phyloP scores from a whole-genome alignment of 2,797 vertebrate genomes.

The Sebastolobus altivelis region DNA sequence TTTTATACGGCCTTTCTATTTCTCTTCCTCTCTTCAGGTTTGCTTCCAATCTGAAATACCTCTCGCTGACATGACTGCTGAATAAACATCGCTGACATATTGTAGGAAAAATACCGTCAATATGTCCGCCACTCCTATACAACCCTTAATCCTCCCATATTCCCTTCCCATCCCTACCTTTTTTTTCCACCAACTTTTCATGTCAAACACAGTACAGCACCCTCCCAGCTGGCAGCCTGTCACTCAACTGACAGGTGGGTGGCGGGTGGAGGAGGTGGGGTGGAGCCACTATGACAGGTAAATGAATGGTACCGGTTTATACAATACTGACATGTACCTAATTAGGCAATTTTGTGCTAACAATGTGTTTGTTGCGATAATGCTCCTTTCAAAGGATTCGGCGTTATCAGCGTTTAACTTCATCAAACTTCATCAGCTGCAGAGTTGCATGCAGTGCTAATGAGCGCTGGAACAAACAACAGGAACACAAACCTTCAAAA shows the following conservation, averaged over 20 bases:
- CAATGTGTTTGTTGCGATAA: slow-evolving; percentile 45
- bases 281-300: slow-evolving; percentile 68
- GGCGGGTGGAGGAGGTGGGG: slow-evolving; percentile 25
- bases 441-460: slow-evolving; percentile 4
- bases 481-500: slow-evolving; percentile 5
- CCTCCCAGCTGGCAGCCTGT: slow-evolving; percentile 61
- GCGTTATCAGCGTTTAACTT: slow-evolving; percentile 52
- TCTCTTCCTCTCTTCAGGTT: slow-evolving; percentile 9
- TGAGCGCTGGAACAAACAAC: slow-evolving; percentile 13
- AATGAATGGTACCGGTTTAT: slow-evolving; percentile 60
- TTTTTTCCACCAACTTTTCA: slow-evolving; percentile 40
- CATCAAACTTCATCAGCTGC: slow-evolving; percentile 2
- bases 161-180: slow-evolving; percentile 25
- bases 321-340: slow-evolving; percentile 55
- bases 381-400: slow-evolving; percentile 29
- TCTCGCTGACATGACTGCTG: slow-evolving; percentile 29
- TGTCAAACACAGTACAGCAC: slow-evolving; percentile 60
- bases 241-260: slow-evolving; percentile 61
- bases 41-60: slow-evolving; percentile 26
- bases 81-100: slow-evolving; percentile 56
- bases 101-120: slow-evolving; percentile 40
- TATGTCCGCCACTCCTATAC: slow-evolving; percentile 49
- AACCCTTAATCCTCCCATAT: slow-evolving; percentile 40
- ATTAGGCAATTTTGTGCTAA: slow-evolving; percentile 59
- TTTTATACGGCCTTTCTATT: neutral